Evolutionary conservation across 2,797 vertebrate species (phyloP).

Genomic region (Muscicapa comitata): DNA sequence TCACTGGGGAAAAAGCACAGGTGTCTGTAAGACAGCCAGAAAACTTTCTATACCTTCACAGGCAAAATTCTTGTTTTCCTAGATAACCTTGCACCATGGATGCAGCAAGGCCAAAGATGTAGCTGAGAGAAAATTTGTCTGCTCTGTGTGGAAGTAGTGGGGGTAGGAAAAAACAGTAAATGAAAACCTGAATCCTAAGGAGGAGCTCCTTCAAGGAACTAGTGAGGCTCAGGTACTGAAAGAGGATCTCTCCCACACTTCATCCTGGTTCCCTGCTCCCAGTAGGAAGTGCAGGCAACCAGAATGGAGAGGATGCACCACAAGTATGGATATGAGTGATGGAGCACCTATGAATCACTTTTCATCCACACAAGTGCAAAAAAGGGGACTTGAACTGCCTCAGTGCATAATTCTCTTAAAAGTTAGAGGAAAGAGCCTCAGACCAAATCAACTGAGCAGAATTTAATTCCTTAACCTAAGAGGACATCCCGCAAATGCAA

Average conservation of each 20-base stretch:
- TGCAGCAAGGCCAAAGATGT: background rate
- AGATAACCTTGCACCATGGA: background rate
- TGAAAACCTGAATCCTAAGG: background rate
- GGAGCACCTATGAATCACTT: background rate
- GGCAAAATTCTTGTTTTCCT: background rate
- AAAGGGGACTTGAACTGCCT: background rate
- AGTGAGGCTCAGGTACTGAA: background rate
- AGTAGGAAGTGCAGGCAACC: background rate
- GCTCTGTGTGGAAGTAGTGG: background rate
- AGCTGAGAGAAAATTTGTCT: background rate
- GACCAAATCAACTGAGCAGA: background rate
- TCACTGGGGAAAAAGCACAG: background rate
- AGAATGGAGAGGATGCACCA: background rate
- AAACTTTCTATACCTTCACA: background rate
- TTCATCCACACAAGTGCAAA: background rate
- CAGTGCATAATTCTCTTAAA: background rate
- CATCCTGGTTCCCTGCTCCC: background rate
- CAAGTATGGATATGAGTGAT: fast-evolving
- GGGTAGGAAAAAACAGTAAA: background rate
- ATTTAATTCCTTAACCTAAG: background rate
- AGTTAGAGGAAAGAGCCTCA: background rate
- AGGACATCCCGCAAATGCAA: background rate
- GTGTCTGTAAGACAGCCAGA: background rate
- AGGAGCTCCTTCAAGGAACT: background rate
- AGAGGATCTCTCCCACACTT: background rate